These are phyloP conservation scores for Bostrychus sinensis DNA, from an alignment of 2,113 vertebrate species.

Conservation along the genomic window DNA sequence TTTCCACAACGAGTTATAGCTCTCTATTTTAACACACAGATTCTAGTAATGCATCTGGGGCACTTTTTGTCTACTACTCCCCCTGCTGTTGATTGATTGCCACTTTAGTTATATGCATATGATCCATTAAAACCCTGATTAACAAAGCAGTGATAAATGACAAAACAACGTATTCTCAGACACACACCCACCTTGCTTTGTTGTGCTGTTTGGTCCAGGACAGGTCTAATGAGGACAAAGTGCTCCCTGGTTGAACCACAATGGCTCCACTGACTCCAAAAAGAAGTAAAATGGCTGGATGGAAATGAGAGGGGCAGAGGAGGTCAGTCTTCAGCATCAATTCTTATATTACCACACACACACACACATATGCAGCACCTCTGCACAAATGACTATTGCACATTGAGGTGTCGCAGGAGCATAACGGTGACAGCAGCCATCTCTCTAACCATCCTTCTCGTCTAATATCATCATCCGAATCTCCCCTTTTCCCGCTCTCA, in stretches of 20 bases:
- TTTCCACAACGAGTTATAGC: neutral
- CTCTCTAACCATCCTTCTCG: slow-evolving; percentile 67
- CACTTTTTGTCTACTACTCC: slow-evolving; percentile 2
- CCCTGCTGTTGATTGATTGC: slow-evolving; percentile 9
- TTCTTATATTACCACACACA: slow-evolving; percentile 86
- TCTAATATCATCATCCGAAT: slow-evolving; percentile 79
- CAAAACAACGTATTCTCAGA: slow-evolving; percentile 17
- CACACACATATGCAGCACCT: slow-evolving; percentile 42
- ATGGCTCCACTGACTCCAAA: slow-evolving; percentile 83
- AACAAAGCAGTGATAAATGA: slow-evolving; percentile 54
- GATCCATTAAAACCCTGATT: slow-evolving; percentile 66
- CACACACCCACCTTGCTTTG: slow-evolving; percentile 74
- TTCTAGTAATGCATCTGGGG: neutral
- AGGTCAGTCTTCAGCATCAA: slow-evolving; percentile 81
- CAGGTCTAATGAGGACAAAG: slow-evolving; percentile 94
- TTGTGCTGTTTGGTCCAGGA: slow-evolving; percentile 85
- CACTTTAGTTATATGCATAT: slow-evolving; percentile 55
- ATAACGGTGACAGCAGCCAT: slow-evolving; percentile 74
- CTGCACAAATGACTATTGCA: slow-evolving; percentile 80
- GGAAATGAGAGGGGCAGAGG: slow-evolving; percentile 79
- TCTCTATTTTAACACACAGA: neutral
- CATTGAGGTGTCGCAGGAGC: slow-evolving; percentile 78
- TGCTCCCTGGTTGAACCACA: slow-evolving; percentile 83
- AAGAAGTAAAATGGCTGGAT: slow-evolving; percentile 77
- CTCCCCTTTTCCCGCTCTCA: slow-evolving; percentile 54